Base-by-base conservation (phyloP, 2,888 invertebrate species). In the Megamerina dolium region DNA sequence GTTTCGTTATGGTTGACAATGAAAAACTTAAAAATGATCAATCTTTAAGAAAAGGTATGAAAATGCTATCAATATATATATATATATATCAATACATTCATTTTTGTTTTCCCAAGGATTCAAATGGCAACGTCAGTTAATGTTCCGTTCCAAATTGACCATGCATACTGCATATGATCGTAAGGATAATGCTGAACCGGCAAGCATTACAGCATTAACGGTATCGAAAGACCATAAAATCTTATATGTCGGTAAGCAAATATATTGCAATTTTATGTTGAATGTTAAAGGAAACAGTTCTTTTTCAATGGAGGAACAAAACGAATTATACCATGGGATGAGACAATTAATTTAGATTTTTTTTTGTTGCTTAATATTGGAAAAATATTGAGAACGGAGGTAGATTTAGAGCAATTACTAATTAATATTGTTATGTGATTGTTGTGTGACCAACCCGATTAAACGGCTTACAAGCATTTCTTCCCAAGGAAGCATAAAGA, bases 151-250 rank as follows among this genome's bases (percentile, higher is more conserved):
- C 65, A 94, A 95, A 75, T 74, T 97, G 56, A 96, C 95, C 12
- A 95, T 96, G 95, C 94, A 95, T 71, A 95, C 94, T 43, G 93
- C 94, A 45, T 94, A 88, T 72, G 94, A 95, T 74, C 79, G 96
- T 31, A 91, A 93, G 64, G 96, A 97, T 74, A 99, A 99, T 76
- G 84, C 89, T 1, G 89, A 93, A 68, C 97, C 97, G 46, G 96
- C 97, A 21, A 89, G 95, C 50, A 89, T 99, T 52, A 96, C 96
- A 17, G 87, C 94, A 35, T 77, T 97, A 20, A 88, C 91, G 32
- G 88, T 96, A 41, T 95, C 96, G 32, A 87, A 83, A 81, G 74
- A 73, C 62, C 80, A 79, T 34, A 76, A 79, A 54, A 79, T 79
- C 1, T 73, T 80, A 14, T 72, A 72, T 61, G 70, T 72, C 35